These are phyloP conservation scores for Amphipoea oculea DNA, from an alignment of 2,888 invertebrate genomes.

Conservation along the genomic window DNA sequence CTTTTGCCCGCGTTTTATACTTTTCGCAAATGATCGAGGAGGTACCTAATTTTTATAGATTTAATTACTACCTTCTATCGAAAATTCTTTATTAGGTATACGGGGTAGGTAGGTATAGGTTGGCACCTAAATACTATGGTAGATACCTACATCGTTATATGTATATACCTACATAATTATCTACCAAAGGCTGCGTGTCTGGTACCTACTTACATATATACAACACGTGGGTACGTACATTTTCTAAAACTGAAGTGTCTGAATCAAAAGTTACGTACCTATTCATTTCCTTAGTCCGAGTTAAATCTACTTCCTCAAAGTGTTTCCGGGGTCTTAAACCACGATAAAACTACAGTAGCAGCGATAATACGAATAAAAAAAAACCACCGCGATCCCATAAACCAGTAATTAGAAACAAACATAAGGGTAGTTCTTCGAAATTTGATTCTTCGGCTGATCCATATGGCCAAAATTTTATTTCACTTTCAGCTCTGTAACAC, in stretches of 20 bases:
- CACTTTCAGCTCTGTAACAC: no score
- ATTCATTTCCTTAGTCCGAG: background rate
- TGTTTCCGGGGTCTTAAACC: background rate
- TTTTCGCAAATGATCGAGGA: constrained; percentile 14
- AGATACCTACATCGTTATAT: no score
- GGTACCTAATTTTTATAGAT: background rate
- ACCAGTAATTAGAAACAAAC: constrained; percentile 59
- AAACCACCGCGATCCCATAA: constrained; percentile 27
- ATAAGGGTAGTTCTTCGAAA: no score
- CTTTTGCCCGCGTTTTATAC: background rate
- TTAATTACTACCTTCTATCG: background rate
- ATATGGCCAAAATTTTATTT: no score
- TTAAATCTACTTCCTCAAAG: background rate
- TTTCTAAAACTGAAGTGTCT: background rate
- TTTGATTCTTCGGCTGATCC: no score
- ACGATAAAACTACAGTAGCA: constrained; percentile 28
- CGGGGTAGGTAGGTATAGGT: no score
- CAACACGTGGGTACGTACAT: background rate
- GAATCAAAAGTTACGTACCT: background rate
- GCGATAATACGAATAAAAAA: constrained; percentile 19
- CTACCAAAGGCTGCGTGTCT: background rate
- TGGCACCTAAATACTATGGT: background rate
- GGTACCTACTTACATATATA: background rate
- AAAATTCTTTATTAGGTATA: background rate
- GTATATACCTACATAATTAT: no score